Conservation (phyloP, 30 jellyfish, hydroid and myxozoan species). For the Catostylus mosaicus region DNA sequence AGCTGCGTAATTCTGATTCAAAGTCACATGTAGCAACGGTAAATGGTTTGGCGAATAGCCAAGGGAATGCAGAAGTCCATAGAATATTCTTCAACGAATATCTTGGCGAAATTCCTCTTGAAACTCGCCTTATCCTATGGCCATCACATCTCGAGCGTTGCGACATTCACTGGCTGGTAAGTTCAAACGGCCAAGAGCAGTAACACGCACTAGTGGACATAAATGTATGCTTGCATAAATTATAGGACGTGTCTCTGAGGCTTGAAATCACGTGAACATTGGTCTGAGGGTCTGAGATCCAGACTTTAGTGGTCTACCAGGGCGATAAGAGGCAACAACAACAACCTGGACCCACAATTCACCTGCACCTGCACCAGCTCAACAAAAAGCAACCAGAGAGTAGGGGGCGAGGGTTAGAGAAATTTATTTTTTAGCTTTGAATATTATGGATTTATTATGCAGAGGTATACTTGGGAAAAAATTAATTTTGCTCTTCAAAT, state of each 20-base stretch:
- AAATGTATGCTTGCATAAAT: conserved; percentile 54
- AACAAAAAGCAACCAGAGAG: too few relatives aligned
- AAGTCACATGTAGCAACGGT: neutral
- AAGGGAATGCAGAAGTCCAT: conserved; percentile 25
- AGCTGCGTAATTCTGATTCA: neutral
- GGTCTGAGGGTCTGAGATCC: conserved; percentile 8
- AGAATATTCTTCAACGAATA: conserved; percentile 19
- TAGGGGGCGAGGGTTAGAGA: too few relatives aligned
- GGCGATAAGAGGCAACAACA: too few relatives aligned
- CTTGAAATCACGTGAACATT: conserved; percentile 53
- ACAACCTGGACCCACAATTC: too few relatives aligned
- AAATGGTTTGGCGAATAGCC: conserved; percentile 25
- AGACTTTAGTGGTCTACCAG: neutral
- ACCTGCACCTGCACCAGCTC: too few relatives aligned
- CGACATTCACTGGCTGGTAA: conserved; percentile 62
- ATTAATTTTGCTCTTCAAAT: too few relatives aligned
- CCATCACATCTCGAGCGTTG: conserved; percentile 60
- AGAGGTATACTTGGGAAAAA: too few relatives aligned
- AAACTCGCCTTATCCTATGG: conserved; percentile 19
- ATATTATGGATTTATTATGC: too few relatives aligned
- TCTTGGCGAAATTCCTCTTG: conserved; percentile 53
- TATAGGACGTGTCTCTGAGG: conserved; percentile 72
- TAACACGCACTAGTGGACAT: conserved; percentile 68
- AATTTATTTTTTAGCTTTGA: too few relatives aligned
- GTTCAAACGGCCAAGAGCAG: conserved; percentile 47